A percentile compares a stretch with the other conserved stretches of the same genome.
These are phyloP conservation scores for Centropristis striata DNA, from an alignment of 2,113 vertebrate genomes.

Conservation along the genomic window DNA sequence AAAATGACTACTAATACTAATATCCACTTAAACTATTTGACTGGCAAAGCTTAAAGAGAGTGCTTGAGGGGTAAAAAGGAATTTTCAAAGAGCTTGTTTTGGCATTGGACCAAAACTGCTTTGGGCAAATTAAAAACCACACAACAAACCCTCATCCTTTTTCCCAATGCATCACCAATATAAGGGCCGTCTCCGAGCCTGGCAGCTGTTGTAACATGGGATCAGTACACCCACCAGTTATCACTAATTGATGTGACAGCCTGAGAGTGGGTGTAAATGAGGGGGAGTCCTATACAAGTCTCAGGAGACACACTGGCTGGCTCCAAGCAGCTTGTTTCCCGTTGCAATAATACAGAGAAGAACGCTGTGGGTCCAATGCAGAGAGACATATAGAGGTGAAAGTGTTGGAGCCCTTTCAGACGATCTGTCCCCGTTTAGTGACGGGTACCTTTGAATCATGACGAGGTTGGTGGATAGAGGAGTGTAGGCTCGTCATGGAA, in stretches of 20 bases:
- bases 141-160: not conserved
- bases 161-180: not conserved
- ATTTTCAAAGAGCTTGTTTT: not conserved
- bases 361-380: not conserved
- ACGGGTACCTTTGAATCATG: not conserved
- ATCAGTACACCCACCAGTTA: constrained; percentile 15
- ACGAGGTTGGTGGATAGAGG: not conserved
- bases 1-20: not conserved
- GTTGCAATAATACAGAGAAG: constrained; percentile 14
- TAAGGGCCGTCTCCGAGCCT: not conserved
- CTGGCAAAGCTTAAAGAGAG: not conserved
- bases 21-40: not conserved
- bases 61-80: not conserved
- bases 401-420: not conserved
- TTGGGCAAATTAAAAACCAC: not conserved
- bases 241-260: constrained; percentile 51
- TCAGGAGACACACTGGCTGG: constrained; percentile 25
- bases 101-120: not conserved
- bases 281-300: not conserved
- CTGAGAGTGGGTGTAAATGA: constrained; percentile 46
- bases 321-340: constrained; percentile 29
- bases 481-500: not conserved
- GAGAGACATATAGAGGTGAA: not conserved
- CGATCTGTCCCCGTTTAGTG: not conserved
- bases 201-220: constrained; percentile 33